Evolutionary conservation across 1,140 invertebrate species (phyloP).

Genomic region (Scylla paramamosain): DNA sequence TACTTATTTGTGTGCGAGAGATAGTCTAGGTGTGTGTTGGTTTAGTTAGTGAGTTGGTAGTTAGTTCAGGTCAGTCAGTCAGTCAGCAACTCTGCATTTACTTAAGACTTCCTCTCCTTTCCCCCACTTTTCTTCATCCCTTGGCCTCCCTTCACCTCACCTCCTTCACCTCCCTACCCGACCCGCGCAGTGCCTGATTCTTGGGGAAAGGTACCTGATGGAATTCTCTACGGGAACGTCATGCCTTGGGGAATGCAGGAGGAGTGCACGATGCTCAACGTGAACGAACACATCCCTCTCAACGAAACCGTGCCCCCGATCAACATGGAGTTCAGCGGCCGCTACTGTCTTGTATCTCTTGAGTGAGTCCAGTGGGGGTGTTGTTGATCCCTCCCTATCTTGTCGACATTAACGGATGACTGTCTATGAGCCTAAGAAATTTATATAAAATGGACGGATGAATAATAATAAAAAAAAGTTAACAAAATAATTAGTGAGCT

Average conservation of each 20-base stretch:
- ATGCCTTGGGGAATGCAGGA: slow-evolving; percentile 56
- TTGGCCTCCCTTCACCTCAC: neutral
- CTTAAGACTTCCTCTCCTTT: neutral
- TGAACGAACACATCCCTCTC: neutral
- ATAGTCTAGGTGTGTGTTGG: no score
- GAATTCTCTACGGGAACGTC: slow-evolving; percentile 43
- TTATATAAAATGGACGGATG: neutral
- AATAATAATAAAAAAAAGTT: no score
- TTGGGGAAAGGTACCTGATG: slow-evolving; percentile 53
- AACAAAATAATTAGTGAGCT: no score
- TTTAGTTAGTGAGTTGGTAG: no score
- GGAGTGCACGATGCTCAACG: slow-evolving; percentile 31
- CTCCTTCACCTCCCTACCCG: neutral
- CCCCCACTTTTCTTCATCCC: neutral
- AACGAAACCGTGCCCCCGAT: neutral
- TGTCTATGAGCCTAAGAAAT: no score
- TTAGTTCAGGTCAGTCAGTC: neutral
- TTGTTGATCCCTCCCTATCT: neutral
- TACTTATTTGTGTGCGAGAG: no score
- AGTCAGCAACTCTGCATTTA: neutral
- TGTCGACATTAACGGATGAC: no score
- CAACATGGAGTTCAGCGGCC: slow-evolving; percentile 30
- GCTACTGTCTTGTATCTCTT: slow-evolving; percentile 40
- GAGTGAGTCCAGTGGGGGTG: neutral
- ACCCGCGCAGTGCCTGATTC: slow-evolving; percentile 26